Conservation (phyloP, 2,113 vertebrate genomes). For the Leptosomus discolor region DNA sequence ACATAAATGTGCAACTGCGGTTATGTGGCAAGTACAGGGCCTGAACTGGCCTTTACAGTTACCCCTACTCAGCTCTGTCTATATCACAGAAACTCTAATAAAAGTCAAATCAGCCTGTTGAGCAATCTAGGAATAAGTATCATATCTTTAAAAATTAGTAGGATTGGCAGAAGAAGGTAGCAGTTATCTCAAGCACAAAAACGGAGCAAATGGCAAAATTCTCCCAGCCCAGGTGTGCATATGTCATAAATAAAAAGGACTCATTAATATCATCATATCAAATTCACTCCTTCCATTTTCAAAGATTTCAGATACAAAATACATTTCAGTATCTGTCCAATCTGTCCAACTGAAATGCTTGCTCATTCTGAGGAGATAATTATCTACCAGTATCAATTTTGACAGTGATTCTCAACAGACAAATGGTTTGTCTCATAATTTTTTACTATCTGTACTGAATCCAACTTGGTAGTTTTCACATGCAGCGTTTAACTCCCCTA, state of each 20-base stretch:
- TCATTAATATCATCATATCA: background rate
- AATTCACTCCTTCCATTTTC: background rate
- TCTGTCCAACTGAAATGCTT: background rate
- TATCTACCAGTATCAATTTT: background rate
- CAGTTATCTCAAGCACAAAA: background rate
- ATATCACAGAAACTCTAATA: background rate
- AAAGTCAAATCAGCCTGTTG: background rate
- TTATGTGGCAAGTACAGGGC: background rate
- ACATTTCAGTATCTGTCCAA: background rate
- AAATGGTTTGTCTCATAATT: background rate
- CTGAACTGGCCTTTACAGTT: background rate
- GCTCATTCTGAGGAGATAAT: slow-evolving; percentile 2
- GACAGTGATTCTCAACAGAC: background rate
- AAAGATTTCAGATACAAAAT: background rate
- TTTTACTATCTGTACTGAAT: background rate
- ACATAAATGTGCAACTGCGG: background rate
- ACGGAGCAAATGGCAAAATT: background rate
- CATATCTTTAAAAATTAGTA: background rate
- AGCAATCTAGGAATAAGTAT: background rate
- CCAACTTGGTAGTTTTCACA: background rate
- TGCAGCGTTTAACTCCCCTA: background rate
- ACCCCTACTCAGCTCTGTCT: background rate
- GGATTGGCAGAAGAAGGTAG: background rate
- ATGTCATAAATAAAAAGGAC: background rate
- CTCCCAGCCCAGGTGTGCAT: background rate